These are phyloP conservation scores for Cataglyphis livida DNA, from an alignment of 2,888 invertebrate species.

Conservation along the genomic window DNA sequence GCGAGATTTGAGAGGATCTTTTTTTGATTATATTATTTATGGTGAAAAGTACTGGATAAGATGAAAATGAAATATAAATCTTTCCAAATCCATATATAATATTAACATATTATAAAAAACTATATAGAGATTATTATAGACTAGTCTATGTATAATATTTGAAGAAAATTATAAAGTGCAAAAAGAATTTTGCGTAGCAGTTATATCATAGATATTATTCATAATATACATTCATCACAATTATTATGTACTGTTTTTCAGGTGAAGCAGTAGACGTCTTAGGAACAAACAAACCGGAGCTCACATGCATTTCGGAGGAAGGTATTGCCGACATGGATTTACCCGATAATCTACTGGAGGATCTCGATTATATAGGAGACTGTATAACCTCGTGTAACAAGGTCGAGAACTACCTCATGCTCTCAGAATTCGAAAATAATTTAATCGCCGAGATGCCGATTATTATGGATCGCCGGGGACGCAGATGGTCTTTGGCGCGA, in stretches of 20 bases:
- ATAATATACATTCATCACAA: neutral
- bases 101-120: no score
- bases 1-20: no score
- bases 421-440: slow-evolving; percentile 95
- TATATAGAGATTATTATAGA: no score
- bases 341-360: slow-evolving; percentile 92
- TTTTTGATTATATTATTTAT: no score
- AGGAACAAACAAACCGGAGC: slow-evolving; percentile 89
- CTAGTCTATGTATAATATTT: neutral
- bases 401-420: slow-evolving; percentile 94
- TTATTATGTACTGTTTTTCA: slow-evolving; percentile 43
- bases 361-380: slow-evolving; percentile 92
- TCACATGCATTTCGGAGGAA: slow-evolving; percentile 95
- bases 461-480: slow-evolving; percentile 90
- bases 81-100: no score
- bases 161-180: neutral
- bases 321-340: slow-evolving; percentile 94
- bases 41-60: no score
- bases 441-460: slow-evolving; percentile 92
- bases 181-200: neutral
- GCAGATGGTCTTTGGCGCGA: slow-evolving; percentile 91
- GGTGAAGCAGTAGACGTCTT: slow-evolving; percentile 77
- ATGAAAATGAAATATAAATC: no score
- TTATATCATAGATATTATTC: neutral
- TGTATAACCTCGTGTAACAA: slow-evolving; percentile 95